These are phyloP conservation scores for Hoplostethus mediterraneus DNA, from an alignment of 2,797 vertebrate genomes.

Conservation along the genomic window DNA sequence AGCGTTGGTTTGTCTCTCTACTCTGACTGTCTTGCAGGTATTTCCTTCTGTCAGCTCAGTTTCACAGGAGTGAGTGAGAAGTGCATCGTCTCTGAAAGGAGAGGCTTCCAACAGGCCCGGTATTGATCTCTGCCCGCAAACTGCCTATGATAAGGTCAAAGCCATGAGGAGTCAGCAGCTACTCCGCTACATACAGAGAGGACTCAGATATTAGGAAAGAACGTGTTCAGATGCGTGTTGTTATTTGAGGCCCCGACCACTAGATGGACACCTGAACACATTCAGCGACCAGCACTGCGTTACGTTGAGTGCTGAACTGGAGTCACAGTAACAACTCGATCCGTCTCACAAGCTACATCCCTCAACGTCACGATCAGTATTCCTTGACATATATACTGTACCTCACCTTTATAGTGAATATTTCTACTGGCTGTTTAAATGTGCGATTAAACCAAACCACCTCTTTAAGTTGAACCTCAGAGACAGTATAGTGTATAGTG, in stretches of 20 bases:
- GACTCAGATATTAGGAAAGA: constrained; percentile 12
- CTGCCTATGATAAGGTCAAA: constrained; percentile 45
- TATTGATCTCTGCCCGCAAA: constrained; percentile 47
- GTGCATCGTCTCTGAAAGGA: constrained; percentile 19
- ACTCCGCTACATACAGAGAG: neutral
- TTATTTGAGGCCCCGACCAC: constrained; percentile 26
- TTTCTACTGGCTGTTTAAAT: neutral
- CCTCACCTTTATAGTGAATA: too few relatives aligned
- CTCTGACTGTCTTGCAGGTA: neutral
- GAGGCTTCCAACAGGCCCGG: neutral
- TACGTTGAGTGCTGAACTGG: neutral
- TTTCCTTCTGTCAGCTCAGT: constrained; percentile 16
- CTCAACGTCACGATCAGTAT: neutral
- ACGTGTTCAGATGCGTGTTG: neutral
- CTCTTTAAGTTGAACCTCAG: neutral
- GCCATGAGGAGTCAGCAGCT: constrained; percentile 32
- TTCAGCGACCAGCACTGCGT: neutral
- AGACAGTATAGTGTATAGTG: neutral
- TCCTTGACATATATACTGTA: neutral
- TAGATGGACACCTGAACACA: constrained; percentile 43
- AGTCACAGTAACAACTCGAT: neutral
- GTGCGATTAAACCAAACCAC: neutral
- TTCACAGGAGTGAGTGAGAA: constrained; percentile 15
- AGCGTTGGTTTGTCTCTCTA: neutral
- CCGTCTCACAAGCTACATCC: neutral